Conservation (phyloP, 2,888 invertebrate species). For the Deilephila elpenor region DNA sequence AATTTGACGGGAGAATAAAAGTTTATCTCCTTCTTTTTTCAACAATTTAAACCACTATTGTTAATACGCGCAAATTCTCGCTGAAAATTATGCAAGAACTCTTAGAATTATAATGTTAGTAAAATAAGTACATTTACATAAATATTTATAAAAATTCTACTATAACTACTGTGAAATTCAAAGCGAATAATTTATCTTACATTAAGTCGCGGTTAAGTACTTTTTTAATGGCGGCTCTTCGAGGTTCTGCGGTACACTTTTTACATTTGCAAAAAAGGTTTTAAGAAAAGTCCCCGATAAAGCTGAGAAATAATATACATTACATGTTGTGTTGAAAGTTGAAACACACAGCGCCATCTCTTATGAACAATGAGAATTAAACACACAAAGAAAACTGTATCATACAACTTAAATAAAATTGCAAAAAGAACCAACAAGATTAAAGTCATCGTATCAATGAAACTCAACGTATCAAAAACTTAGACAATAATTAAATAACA, state of each 20-base stretch:
- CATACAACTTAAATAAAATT: too few relatives aligned
- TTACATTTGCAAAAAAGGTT: constrained; percentile 7
- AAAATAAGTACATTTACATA: neutral
- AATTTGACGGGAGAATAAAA: constrained; percentile 23
- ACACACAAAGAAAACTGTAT: constrained; percentile 1
- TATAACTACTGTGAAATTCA: neutral
- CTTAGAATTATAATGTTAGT: neutral
- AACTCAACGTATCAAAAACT: too few relatives aligned
- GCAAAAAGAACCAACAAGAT: too few relatives aligned
- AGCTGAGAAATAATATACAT: neutral
- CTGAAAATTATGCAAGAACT: too few relatives aligned
- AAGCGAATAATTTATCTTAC: constrained; percentile 21
- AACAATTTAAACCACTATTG: constrained; percentile 55
- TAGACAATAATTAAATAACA: too few relatives aligned
- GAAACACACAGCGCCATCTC: constrained; percentile 5
- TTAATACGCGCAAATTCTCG: neutral
- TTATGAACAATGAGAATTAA: neutral
- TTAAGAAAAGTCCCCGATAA: neutral
- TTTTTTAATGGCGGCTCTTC: constrained; percentile 1
- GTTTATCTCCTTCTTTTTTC: constrained; percentile 45
- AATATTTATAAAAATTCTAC: neutral
- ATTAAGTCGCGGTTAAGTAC: neutral
- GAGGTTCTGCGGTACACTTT: constrained; percentile 3
- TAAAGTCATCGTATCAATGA: too few relatives aligned
- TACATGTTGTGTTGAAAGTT: neutral